A percentile compares a stretch with the other conserved stretches of the same genome.
phyloP scores from a whole-genome alignment of 2,888 invertebrate species.

The Drosophila trichaetosa region DNA sequence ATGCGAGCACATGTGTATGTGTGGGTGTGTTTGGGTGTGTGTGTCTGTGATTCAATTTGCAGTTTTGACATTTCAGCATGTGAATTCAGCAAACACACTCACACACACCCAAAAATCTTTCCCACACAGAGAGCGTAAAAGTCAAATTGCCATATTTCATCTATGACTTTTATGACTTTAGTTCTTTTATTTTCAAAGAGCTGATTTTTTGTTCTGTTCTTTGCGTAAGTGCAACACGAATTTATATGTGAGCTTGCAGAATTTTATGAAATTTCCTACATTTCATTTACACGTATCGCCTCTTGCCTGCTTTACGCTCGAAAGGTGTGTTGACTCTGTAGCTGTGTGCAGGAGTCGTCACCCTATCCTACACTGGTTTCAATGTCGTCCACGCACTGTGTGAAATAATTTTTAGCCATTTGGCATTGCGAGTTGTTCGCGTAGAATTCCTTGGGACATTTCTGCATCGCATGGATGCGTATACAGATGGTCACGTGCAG shows the following conservation, averaged over 20 bases:
- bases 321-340: constrained; percentile 13
- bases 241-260: constrained; percentile 49
- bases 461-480: constrained; percentile 69
- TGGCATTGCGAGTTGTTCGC: constrained; percentile 49
- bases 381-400: constrained; percentile 61
- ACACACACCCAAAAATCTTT: constrained; percentile 20
- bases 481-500: constrained; percentile 64
- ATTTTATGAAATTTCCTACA: constrained; percentile 48
- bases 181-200: constrained; percentile 45
- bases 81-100: constrained; percentile 18
- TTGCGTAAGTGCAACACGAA: constrained; percentile 37
- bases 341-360: constrained; percentile 28
- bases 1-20: constrained; percentile 51
- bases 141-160: constrained; percentile 77
- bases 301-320: constrained; percentile 21
- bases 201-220: constrained; percentile 4
- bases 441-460: constrained; percentile 58
- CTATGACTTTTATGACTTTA: constrained; percentile 73
- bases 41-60: constrained; percentile 73
- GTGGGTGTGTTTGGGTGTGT: constrained; percentile 21
- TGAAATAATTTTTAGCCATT: constrained; percentile 59
- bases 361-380: constrained; percentile 3
- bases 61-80: constrained; percentile 62
- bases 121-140: constrained; percentile 34
- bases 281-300: constrained; percentile 55